Percentiles rank a stretch among this genome's conserved stretches.
Conservation (phyloP, 2,888 invertebrate genomes). For the Myathropa florea region DNA sequence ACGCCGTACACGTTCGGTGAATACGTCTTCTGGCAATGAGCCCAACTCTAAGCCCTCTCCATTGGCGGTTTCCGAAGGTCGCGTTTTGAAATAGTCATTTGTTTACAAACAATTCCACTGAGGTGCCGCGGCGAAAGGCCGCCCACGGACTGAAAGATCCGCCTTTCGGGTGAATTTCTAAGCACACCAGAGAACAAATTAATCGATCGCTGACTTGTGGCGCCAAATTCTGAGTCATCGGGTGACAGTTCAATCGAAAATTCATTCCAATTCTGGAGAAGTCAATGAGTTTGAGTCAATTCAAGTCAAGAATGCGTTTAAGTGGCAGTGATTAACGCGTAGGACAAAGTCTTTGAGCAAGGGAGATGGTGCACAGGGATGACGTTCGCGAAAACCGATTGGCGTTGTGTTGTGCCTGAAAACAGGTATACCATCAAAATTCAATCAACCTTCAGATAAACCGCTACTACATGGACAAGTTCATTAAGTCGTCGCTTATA, state of each 20-base stretch:
- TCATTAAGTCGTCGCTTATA: constrained; percentile 40
- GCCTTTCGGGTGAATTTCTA: neutral
- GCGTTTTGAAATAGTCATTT: too few relatives aligned
- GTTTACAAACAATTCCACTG: too few relatives aligned
- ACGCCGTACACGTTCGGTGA: neutral
- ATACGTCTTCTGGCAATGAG: neutral
- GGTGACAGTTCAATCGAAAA: neutral
- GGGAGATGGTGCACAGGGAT: too few relatives aligned
- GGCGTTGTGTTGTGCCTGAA: too few relatives aligned
- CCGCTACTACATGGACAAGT: constrained; percentile 42
- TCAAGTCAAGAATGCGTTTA: too few relatives aligned
- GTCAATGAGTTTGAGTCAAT: too few relatives aligned
- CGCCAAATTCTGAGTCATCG: neutral
- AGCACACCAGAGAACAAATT: neutral
- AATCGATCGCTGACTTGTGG: neutral
- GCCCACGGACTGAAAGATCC: too few relatives aligned
- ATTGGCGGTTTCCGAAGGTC: neutral
- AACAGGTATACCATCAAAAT: constrained; percentile 1
- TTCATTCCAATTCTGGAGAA: too few relatives aligned
- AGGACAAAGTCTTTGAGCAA: too few relatives aligned
- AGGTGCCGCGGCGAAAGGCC: too few relatives aligned
- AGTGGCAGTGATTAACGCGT: too few relatives aligned
- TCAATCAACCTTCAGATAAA: constrained; percentile 49
- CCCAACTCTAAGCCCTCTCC: neutral
- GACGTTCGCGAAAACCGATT: too few relatives aligned